Conservation (phyloP, 2,888 invertebrate genomes). For the Dinocampus coccinellae region DNA sequence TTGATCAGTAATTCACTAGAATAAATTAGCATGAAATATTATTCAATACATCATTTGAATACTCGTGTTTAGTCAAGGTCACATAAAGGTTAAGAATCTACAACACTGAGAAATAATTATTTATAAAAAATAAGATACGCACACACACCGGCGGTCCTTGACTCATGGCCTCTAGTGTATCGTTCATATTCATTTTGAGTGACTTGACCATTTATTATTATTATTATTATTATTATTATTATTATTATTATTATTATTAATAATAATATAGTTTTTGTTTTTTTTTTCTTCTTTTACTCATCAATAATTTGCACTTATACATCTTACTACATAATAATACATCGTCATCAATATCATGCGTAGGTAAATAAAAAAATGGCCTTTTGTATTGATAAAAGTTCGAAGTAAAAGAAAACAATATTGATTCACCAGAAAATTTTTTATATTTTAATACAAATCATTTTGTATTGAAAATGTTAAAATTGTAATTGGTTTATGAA, state of each 20-base stretch:
- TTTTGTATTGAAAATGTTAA: background rate
- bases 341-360: background rate
- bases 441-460: background rate
- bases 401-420: background rate
- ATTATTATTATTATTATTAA: too few species aligned
- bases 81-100: background rate
- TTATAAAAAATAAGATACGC: background rate
- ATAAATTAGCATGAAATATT: conserved; percentile 12
- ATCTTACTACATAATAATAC: background rate
- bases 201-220: background rate
- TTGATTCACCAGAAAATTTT: background rate
- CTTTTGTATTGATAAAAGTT: background rate
- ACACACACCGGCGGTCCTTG: conserved; percentile 3
- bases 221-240: too few species aligned
- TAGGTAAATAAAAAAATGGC: background rate
- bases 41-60: background rate
- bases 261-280: too few species aligned
- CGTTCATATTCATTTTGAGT: background rate
- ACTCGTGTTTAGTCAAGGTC: background rate
- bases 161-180: background rate
- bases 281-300: background rate
- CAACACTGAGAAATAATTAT: background rate
- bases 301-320: background rate
- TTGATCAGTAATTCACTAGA: background rate
- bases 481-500: background rate